Evolutionary conservation across 2,888 invertebrate species (phyloP).

Genomic region (Lasioglossum lativentre): DNA sequence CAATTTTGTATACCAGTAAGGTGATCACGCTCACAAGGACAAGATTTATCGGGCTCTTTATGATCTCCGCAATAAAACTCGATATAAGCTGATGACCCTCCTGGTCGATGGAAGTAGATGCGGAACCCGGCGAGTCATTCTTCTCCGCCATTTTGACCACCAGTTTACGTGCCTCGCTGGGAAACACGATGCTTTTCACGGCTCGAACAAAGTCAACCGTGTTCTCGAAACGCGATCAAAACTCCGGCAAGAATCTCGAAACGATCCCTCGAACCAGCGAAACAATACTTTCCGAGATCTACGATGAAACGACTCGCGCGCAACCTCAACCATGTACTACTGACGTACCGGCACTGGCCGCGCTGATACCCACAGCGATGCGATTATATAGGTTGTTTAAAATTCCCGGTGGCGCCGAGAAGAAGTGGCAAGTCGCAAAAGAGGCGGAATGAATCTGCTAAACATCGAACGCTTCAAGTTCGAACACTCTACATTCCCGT

Average conservation of each 20-base stretch:
- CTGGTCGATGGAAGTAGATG: slow-evolving; percentile 53
- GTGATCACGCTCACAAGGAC: slow-evolving; percentile 89
- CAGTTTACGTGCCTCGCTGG: slow-evolving; percentile 36
- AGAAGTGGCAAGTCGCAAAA: not conserved
- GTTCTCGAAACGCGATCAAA: not conserved
- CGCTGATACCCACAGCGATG: slow-evolving; percentile 35
- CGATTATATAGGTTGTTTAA: slow-evolving; percentile 25
- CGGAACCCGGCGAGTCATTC: slow-evolving; percentile 75
- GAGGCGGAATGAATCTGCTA: not conserved
- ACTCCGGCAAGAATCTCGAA: not conserved
- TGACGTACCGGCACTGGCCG: slow-evolving; percentile 29
- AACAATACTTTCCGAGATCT: slow-evolving; percentile 20
- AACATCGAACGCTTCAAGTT: not conserved
- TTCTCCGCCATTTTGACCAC: slow-evolving; percentile 81
- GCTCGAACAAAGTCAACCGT: slow-evolving; percentile 3
- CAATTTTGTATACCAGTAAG: slow-evolving; percentile 91
- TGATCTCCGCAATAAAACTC: slow-evolving; percentile 87
- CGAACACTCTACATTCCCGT: not conserved
- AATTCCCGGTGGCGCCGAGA: not conserved
- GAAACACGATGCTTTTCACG: slow-evolving; percentile 44
- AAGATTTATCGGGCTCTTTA: slow-evolving; percentile 90
- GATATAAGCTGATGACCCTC: slow-evolving; percentile 76
- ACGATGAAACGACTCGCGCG: slow-evolving; percentile 21
- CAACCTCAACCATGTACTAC: slow-evolving; percentile 37
- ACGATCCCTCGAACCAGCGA: not conserved